A percentile compares a stretch with the other conserved stretches of the same genome.
Conservation (phyloP, 2,888 invertebrate species). For the Megastigmus dorsalis region DNA sequence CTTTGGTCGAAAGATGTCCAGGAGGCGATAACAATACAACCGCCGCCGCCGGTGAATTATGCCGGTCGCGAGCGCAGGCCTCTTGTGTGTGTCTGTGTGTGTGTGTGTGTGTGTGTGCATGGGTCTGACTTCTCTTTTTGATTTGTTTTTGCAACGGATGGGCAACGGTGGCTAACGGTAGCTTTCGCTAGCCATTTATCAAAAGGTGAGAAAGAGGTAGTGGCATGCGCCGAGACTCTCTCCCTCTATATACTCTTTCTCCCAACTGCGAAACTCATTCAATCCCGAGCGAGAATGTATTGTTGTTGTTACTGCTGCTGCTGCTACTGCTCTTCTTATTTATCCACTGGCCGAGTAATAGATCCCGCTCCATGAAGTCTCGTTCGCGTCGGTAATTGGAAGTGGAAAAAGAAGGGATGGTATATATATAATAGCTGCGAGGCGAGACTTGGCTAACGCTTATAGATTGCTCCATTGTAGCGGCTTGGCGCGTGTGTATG, state of each 20-base stretch:
- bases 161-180: slow-evolving; percentile 58
- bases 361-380: slow-evolving; percentile 65
- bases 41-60: slow-evolving; percentile 20
- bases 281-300: slow-evolving; percentile 54
- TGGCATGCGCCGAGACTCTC: too few relatives aligned
- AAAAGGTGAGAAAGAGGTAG: slow-evolving; percentile 59
- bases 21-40: slow-evolving; percentile 28
- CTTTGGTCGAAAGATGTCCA: slow-evolving; percentile 2
- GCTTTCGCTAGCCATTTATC: slow-evolving; percentile 66
- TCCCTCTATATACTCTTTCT: slow-evolving; percentile 16
- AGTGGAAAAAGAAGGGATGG: slow-evolving; percentile 57
- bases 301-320: too few relatives aligned
- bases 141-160: not conserved
- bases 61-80: not conserved
- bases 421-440: too few relatives aligned
- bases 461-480: too few relatives aligned
- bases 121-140: slow-evolving; percentile 55
- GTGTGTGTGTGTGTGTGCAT: too few relatives aligned
- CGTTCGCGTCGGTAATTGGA: slow-evolving; percentile 66
- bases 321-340: slow-evolving; percentile 64
- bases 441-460: too few relatives aligned
- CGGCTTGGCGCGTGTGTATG: too few relatives aligned
- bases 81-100: too few relatives aligned
- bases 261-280: slow-evolving; percentile 63
- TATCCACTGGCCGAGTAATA: slow-evolving; percentile 66